Evolutionary conservation across 35 echinoderm and acorn worm species (phyloP).

Genomic region (Lytechinus pictus): DNA sequence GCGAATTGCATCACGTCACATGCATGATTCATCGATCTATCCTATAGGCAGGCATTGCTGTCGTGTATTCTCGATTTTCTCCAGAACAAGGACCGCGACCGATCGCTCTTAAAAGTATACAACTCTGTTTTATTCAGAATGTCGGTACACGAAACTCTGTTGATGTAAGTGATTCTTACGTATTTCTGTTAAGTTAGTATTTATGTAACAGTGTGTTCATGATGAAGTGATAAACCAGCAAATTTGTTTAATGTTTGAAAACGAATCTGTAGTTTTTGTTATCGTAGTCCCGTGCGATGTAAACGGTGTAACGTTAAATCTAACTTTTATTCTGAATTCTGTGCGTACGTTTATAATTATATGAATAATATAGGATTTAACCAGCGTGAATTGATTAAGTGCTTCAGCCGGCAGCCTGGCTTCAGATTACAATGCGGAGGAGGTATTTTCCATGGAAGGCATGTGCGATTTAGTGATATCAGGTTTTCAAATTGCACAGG

Average conservation of each 20-base stretch:
- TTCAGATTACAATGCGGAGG: too few species aligned
- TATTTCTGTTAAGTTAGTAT: neutral
- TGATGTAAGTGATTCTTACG: slow-evolving; percentile 13
- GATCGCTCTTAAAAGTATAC: neutral
- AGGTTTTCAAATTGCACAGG: too few species aligned
- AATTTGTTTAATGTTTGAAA: neutral
- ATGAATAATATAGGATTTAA: too few species aligned
- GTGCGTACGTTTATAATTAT: too few species aligned
- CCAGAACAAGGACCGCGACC: neutral
- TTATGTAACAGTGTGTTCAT: neutral
- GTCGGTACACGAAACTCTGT: slow-evolving; percentile 27
- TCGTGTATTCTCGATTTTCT: neutral
- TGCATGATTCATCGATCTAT: too few species aligned
- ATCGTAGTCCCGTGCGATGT: neutral
- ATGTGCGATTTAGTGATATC: too few species aligned
- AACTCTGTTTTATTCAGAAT: neutral
- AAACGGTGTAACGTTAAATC: neutral
- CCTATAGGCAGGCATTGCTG: too few species aligned
- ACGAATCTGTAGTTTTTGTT: neutral
- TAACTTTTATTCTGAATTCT: too few species aligned
- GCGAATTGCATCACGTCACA: too few species aligned
- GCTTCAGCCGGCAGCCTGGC: too few species aligned
- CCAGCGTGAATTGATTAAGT: too few species aligned
- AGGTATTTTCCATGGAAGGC: too few species aligned
- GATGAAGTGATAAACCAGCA: neutral